Percentiles rank a stretch among this genome's conserved stretches.
Conservation (phyloP, 2,113 vertebrate genomes). For the Lamprotornis superbus region DNA sequence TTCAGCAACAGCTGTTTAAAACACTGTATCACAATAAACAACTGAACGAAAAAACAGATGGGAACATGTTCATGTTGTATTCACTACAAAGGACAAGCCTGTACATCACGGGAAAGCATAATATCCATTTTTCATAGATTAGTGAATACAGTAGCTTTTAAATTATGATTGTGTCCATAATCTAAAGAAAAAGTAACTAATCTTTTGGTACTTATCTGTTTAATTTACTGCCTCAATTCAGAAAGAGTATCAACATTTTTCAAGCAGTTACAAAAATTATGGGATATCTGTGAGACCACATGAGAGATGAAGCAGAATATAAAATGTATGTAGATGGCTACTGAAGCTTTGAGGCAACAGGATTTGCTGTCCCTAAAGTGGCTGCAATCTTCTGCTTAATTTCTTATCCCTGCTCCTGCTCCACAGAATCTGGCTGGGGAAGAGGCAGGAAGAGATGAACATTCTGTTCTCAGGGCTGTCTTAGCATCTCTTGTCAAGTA, state of each 20-base stretch:
- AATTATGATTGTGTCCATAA: not conserved
- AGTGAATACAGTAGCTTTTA: not conserved
- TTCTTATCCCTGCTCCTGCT: not conserved
- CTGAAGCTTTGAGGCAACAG: not conserved
- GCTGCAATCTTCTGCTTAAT: not conserved
- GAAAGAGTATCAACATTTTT: not conserved
- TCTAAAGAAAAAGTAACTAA: not conserved
- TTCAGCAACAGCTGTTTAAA: not conserved
- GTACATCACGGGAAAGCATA: not conserved
- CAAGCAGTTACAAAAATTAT: not conserved
- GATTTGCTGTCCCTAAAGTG: not conserved
- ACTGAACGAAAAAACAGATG: not conserved
- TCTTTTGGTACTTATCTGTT: not conserved
- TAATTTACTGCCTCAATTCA: not conserved
- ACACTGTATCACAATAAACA: not conserved
- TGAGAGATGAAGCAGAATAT: not conserved
- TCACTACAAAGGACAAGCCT: not conserved
- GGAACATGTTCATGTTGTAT: not conserved
- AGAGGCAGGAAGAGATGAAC: not conserved
- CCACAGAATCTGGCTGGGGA: not conserved
- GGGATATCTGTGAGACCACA: rapidly evolving
- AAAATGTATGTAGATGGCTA: not conserved
- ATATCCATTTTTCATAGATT: not conserved
- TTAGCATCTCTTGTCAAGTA: not conserved
- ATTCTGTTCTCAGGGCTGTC: not conserved